Percentiles rank a stretch among this genome's conserved stretches.
phyloP scores from a whole-genome alignment of 2,797 vertebrate genomes.

The Phrynocephalus forsythii region DNA sequence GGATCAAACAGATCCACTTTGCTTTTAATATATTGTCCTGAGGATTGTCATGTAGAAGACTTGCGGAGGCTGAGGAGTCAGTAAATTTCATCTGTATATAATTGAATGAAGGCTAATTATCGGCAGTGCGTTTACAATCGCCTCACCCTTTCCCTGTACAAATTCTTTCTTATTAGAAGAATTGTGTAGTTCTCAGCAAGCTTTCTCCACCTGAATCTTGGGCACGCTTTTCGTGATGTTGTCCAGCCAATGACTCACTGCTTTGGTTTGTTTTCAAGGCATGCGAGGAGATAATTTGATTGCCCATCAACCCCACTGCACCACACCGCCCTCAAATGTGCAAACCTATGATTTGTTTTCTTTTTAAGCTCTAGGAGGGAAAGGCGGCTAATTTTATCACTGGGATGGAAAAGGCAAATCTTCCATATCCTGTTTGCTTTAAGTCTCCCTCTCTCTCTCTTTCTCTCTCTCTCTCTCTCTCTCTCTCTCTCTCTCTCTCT shows the following conservation, averaged over 20 bases:
- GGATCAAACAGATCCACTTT: neutral
- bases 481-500: neutral
- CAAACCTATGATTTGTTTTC: neutral
- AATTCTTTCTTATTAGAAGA: conserved; percentile 45
- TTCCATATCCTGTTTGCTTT: conserved; percentile 35
- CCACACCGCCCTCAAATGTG: neutral
- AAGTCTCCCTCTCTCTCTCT: conserved; percentile 17
- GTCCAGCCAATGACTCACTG: conserved; percentile 11
- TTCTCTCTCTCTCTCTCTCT: no score
- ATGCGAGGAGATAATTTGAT: neutral
- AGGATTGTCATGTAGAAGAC: neutral
- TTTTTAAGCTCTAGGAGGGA: conserved; percentile 3
- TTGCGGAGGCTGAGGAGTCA: conserved; percentile 39
- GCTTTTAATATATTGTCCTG: neutral
- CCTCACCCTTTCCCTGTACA: conserved; percentile 42
- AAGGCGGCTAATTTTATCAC: neutral
- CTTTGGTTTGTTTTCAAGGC: neutral
- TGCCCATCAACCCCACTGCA: neutral
- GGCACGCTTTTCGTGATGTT: conserved; percentile 14
- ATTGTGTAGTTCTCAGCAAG: neutral
- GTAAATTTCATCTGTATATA: conserved; percentile 50
- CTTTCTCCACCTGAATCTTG: neutral
- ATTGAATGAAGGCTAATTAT: conserved; percentile 47
- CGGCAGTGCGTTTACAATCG: conserved; percentile 59
- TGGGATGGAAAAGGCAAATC: conserved; percentile 21